These are phyloP conservation scores for Phorcus lineatus DNA, from an alignment of 2,888 invertebrate genomes.

Conservation along the genomic window DNA sequence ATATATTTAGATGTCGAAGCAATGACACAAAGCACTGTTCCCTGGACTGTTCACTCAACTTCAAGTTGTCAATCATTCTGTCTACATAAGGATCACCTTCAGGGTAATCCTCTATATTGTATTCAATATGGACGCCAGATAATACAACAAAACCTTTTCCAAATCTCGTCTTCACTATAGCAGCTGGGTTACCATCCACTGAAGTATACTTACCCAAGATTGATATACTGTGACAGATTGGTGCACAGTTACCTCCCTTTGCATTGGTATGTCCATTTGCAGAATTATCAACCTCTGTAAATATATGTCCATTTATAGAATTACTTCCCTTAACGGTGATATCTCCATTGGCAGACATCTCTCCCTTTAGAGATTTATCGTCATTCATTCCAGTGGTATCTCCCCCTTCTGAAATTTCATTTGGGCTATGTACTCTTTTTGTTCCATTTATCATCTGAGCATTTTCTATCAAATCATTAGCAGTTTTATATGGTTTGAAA, in stretches of 20 bases:
- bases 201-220: slow-evolving; percentile 44
- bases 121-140: slow-evolving; percentile 66
- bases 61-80: slow-evolving; percentile 42
- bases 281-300: too few species aligned
- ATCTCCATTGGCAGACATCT: background rate
- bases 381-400: background rate
- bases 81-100: slow-evolving; percentile 40
- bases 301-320: too few species aligned
- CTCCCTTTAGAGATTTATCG: background rate
- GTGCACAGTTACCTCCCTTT: background rate
- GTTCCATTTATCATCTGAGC: background rate
- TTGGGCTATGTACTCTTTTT: background rate
- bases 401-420: too few species aligned
- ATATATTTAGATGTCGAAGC: slow-evolving; percentile 22
- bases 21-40: slow-evolving; percentile 34
- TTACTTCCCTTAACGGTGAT: background rate
- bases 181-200: slow-evolving; percentile 46
- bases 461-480: background rate
- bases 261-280: background rate
- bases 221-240: slow-evolving; percentile 6
- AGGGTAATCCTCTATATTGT: slow-evolving; percentile 46
- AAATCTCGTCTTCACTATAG: slow-evolving; percentile 58
- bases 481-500: slow-evolving; percentile 35
- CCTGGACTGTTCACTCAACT: slow-evolving; percentile 31
- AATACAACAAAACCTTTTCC: slow-evolving; percentile 62